These are phyloP conservation scores for Atta texana DNA, from an alignment of 1,140 invertebrate species.

Conservation along the genomic window DNA sequence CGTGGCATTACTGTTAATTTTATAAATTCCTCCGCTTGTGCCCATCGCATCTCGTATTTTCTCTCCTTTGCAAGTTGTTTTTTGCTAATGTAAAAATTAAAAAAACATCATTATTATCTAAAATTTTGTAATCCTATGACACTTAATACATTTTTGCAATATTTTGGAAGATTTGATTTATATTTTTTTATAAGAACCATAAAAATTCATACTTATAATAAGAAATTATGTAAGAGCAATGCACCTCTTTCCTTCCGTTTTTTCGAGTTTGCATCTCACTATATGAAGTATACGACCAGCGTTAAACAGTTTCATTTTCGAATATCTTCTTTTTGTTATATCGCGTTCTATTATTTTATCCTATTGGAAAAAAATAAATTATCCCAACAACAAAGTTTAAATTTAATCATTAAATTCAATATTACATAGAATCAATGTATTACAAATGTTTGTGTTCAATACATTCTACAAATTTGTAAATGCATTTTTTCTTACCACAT, in stretches of 20 bases:
- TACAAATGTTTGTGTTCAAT: background rate
- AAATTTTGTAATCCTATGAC: background rate
- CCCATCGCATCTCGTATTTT: slow-evolving; percentile 91
- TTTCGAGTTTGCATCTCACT: slow-evolving; percentile 86
- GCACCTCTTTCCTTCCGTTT: slow-evolving; percentile 74
- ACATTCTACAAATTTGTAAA: slow-evolving; percentile 4
- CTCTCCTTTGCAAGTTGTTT: slow-evolving; percentile 79
- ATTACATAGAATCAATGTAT: background rate
- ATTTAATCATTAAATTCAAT: background rate
- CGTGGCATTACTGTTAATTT: slow-evolving; percentile 91
- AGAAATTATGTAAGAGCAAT: background rate
- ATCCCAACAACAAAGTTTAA: background rate
- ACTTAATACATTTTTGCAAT: background rate
- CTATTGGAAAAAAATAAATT: slow-evolving; percentile 79
- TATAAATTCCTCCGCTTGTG: slow-evolving; percentile 91
- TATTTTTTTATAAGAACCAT: background rate
- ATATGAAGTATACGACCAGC: slow-evolving; percentile 92
- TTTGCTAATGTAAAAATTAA: slow-evolving; percentile 64
- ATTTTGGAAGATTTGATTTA: background rate
- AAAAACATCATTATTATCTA: background rate
- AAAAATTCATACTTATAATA: slow-evolving; percentile 1
- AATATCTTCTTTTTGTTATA: slow-evolving; percentile 89
- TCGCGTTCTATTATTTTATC: slow-evolving; percentile 89
- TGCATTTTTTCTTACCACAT: slow-evolving; percentile 30
- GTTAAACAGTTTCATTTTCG: slow-evolving; percentile 89